Percentiles rank a stretch among this genome's conserved stretches.
Evolutionary conservation across 2,113 vertebrate species (phyloP).

Genomic region (Microcebus tavaratra): DNA sequence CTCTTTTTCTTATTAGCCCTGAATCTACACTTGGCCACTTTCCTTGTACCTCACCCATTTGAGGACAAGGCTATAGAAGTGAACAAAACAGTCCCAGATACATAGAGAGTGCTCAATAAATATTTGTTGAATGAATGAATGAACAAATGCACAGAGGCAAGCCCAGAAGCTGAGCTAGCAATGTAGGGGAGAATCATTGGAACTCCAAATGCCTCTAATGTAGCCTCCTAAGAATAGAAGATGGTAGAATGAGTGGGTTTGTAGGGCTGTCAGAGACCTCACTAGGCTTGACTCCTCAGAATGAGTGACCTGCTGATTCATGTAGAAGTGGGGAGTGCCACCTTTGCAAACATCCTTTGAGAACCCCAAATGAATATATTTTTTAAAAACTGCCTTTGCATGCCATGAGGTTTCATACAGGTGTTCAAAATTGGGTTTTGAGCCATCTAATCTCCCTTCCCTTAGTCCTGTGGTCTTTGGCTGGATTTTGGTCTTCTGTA

Average conservation of each 20-base stretch:
- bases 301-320: neutral
- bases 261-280: neutral
- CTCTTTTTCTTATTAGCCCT: neutral
- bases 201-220: neutral
- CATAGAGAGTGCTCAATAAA: neutral
- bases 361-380: neutral
- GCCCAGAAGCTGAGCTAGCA: neutral
- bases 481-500: slow-evolving; percentile 2
- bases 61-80: neutral
- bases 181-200: neutral
- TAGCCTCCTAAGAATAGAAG: neutral
- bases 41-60: neutral
- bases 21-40: neutral
- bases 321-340: neutral
- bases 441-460: neutral
- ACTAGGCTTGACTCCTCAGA: neutral
- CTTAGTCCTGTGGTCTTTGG: slow-evolving; percentile 6
- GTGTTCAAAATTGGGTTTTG: slow-evolving; percentile 17
- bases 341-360: slow-evolving; percentile 23
- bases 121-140: slow-evolving; percentile 1
- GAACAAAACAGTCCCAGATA: neutral
- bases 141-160: neutral
- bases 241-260: neutral
- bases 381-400: neutral
- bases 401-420: neutral